Conservation (phyloP, 2,797 vertebrate genomes). For the Apogon talboti region DNA sequence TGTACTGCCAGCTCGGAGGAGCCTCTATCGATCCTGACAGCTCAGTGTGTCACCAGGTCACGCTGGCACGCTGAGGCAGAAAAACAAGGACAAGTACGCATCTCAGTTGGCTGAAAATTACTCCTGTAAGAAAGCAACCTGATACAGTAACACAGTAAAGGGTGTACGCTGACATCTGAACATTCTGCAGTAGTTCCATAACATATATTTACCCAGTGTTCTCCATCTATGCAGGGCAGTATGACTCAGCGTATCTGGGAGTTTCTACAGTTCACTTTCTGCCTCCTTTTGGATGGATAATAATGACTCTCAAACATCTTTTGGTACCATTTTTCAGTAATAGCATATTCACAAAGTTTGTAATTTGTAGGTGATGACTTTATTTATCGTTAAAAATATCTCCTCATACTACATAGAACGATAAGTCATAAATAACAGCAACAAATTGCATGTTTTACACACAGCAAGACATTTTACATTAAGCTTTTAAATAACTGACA, state of each 20-base stretch:
- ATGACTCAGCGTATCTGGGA: slow-evolving; percentile 5
- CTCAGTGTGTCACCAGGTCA: slow-evolving; percentile 78
- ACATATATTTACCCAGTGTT: not conserved
- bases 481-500: too few species aligned
- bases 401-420: too few species aligned
- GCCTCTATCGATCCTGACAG: slow-evolving; percentile 76
- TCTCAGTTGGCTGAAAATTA: slow-evolving; percentile 2
- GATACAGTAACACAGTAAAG: not conserved
- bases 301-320: not conserved
- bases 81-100: slow-evolving; percentile 33
- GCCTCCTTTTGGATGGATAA: not conserved
- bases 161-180: not conserved
- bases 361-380: too few species aligned
- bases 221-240: not conserved
- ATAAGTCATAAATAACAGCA: too few species aligned
- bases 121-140: slow-evolving; percentile 3
- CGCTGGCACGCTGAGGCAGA: slow-evolving; percentile 26
- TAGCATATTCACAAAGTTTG: too few species aligned
- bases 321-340: too few species aligned
- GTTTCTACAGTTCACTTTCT: slow-evolving; percentile 6
- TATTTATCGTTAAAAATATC: too few species aligned
- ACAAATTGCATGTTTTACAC: too few species aligned
- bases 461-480: too few species aligned
- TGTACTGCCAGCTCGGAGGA: slow-evolving; percentile 64
- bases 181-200: not conserved